Conservation (phyloP, 2,888 invertebrate genomes). For the Drosophila fungiperda region DNA sequence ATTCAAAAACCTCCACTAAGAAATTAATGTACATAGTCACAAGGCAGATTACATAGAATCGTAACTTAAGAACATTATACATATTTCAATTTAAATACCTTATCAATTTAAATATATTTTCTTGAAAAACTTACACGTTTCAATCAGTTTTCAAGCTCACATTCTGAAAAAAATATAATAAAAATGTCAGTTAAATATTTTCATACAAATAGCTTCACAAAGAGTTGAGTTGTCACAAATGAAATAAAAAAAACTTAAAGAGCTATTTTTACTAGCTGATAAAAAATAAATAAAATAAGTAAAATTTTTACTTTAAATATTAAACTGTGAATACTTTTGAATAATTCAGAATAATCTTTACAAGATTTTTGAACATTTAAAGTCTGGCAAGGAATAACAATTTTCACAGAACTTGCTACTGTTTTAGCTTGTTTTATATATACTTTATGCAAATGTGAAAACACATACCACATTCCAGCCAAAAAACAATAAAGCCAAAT, state of each 20-base stretch:
- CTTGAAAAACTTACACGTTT: fast-evolving
- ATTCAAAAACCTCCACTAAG: background rate
- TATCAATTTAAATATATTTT: background rate
- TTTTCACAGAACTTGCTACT: too few relatives aligned
- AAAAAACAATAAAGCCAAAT: background rate
- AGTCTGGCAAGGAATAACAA: too few relatives aligned
- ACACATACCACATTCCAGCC: too few relatives aligned
- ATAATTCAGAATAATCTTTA: too few relatives aligned
- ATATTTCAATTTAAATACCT: background rate
- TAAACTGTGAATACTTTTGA: too few relatives aligned
- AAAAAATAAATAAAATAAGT: background rate
- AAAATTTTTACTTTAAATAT: too few relatives aligned
- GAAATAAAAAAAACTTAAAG: background rate
- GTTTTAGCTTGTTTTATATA: too few relatives aligned
- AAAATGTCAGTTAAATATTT: background rate
- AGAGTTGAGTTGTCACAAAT: background rate
- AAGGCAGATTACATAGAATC: background rate
- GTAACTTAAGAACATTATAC: fast-evolving
- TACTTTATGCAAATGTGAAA: background rate
- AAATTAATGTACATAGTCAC: fast-evolving
- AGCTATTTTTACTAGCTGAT: background rate
- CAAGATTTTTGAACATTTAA: background rate
- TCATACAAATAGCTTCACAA: background rate
- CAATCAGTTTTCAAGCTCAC: background rate
- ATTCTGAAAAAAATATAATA: background rate